These are phyloP conservation scores for Plecturocebus donacophilus DNA, from an alignment of 2,113 vertebrate genomes.

Conservation along the genomic window DNA sequence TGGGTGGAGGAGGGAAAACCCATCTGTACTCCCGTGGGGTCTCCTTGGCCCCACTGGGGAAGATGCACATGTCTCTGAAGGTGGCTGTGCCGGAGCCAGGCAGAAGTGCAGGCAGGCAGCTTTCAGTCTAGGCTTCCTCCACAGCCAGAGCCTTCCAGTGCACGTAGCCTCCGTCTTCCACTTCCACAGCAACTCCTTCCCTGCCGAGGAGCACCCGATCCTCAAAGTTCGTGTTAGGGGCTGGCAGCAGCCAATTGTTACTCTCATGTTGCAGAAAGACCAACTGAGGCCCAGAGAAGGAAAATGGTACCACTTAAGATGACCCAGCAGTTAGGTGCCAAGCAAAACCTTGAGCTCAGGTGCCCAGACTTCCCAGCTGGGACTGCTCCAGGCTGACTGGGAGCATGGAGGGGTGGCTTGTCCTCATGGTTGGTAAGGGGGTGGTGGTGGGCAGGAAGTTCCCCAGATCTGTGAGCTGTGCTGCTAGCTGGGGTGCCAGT, in stretches of 20 bases:
- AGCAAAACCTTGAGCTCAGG: neutral
- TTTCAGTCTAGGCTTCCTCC: neutral
- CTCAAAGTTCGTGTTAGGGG: neutral
- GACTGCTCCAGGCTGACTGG: neutral
- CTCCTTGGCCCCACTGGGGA: neutral
- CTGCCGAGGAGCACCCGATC: neutral
- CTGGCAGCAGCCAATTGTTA: neutral
- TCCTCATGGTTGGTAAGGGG: neutral
- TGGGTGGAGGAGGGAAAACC: neutral
- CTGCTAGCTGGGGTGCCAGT: neutral
- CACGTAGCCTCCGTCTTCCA: neutral
- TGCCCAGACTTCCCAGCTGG: neutral
- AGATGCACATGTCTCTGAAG: fast-evolving
- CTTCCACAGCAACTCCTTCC: no score
- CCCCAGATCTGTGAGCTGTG: neutral
- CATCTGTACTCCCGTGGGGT: neutral
- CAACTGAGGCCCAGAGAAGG: neutral
- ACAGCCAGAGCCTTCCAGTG: neutral
- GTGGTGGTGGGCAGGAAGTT: neutral
- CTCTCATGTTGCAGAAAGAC: neutral
- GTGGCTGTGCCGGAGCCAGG: fast-evolving
- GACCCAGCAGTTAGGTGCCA: neutral
- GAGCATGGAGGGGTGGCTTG: neutral
- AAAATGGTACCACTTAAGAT: neutral
- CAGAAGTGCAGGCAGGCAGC: neutral